phyloP scores from a whole-genome alignment of 2,113 vertebrate genomes.

The Odocoileus virginianus region DNA sequence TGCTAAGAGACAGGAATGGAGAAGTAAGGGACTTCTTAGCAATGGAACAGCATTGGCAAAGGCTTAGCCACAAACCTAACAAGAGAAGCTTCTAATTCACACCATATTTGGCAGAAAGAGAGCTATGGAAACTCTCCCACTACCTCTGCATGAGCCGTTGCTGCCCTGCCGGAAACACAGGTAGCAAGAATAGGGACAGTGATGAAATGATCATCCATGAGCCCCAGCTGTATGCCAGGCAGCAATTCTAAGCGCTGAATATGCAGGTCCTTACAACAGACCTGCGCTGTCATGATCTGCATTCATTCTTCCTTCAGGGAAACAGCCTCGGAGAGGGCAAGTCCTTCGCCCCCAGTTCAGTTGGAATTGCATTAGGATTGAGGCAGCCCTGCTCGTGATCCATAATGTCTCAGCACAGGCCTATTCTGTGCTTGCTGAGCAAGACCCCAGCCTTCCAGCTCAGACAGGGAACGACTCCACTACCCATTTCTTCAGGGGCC shows the following conservation, averaged over 20 bases:
- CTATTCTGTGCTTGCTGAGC: background rate
- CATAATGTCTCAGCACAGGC: background rate
- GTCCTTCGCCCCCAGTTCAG: background rate
- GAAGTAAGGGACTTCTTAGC: background rate
- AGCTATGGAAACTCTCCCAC: background rate
- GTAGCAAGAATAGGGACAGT: background rate
- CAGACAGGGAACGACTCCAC: background rate
- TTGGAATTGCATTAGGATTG: background rate
- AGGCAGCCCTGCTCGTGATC: too few species aligned
- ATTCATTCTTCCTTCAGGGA: background rate
- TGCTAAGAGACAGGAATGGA: background rate
- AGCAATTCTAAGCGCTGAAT: background rate
- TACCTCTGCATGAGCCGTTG: background rate
- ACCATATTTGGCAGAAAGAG: conserved; percentile 33
- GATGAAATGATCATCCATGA: background rate
- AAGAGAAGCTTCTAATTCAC: background rate
- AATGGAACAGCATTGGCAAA: background rate
- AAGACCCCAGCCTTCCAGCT: background rate
- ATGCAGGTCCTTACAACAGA: background rate
- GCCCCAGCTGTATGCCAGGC: background rate
- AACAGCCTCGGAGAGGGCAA: background rate
- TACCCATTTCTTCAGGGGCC: background rate
- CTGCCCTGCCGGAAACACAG: background rate
- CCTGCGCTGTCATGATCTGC: background rate
- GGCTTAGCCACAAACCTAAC: background rate